These are phyloP conservation scores for Drosophila flavopinicola DNA, from an alignment of 2,888 invertebrate genomes.

Conservation along the genomic window DNA sequence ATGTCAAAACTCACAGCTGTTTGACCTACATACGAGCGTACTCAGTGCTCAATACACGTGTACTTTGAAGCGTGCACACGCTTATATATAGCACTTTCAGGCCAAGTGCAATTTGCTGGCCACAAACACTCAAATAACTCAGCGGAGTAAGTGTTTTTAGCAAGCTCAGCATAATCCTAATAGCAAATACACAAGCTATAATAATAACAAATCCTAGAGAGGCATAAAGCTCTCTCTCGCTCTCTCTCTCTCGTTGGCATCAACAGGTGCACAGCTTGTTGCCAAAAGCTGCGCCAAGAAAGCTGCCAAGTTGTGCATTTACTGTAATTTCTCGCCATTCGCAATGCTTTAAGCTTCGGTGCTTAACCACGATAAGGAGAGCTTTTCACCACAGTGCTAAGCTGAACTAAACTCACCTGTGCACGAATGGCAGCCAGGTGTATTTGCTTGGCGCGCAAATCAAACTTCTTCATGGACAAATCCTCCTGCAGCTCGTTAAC, in stretches of 20 bases:
- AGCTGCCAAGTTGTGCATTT: neutral
- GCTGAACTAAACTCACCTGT: slow-evolving; percentile 88
- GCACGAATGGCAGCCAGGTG: slow-evolving; percentile 95
- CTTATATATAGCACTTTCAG: neutral
- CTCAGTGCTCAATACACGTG: slow-evolving; percentile 54
- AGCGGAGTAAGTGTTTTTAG: neutral
- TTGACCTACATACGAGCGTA: slow-evolving; percentile 62
- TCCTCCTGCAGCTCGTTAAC: slow-evolving; percentile 98
- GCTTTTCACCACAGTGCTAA: slow-evolving; percentile 36
- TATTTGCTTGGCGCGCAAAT: slow-evolving; percentile 95
- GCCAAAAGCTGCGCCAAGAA: slow-evolving; percentile 28
- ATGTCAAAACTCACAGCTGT: slow-evolving; percentile 67
- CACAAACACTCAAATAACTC: neutral
- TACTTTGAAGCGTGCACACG: slow-evolving; percentile 36
- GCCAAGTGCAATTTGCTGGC: neutral
- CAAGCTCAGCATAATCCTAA: neutral
- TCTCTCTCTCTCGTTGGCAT: neutral
- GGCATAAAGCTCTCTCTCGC: slow-evolving; percentile 15
- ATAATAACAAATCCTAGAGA: neutral
- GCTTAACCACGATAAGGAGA: slow-evolving; percentile 1
- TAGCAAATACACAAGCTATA: no score
- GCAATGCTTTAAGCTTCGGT: slow-evolving; percentile 15
- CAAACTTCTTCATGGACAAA: slow-evolving; percentile 96
- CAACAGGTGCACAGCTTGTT: slow-evolving; percentile 55
- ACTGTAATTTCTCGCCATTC: neutral